phyloP scores from a whole-genome alignment of 2,113 vertebrate genomes.

The Sinocyclocheilus rhinocerous region DNA sequence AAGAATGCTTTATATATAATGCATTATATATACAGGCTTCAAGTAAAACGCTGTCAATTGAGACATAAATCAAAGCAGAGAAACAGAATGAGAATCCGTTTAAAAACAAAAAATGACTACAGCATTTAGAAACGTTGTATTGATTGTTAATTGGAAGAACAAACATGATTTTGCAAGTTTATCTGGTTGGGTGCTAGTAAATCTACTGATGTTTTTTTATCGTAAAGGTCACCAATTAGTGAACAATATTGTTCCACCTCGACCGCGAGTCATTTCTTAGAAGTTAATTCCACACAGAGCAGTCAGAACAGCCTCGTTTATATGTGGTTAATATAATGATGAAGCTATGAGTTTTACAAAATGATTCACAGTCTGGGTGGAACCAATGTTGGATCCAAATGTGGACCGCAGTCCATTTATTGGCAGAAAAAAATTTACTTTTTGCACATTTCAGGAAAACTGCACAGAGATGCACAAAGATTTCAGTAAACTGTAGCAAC shows the following conservation, averaged over 20 bases:
- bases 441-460: not conserved
- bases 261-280: not conserved
- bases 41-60: not conserved
- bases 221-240: not conserved
- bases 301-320: not conserved
- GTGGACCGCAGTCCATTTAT: not conserved
- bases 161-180: not conserved
- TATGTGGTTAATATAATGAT: not conserved
- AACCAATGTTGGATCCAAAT: not conserved
- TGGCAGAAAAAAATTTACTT: not conserved
- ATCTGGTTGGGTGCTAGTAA: not conserved
- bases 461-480: not conserved
- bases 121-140: not conserved
- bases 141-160: not conserved
- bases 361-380: not conserved
- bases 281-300: not conserved
- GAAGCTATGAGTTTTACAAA: not conserved
- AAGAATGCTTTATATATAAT: not conserved
- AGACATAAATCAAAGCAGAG: not conserved
- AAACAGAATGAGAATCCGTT: not conserved
- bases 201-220: not conserved
- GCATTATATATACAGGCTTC: not conserved
- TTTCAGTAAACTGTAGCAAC: not conserved
- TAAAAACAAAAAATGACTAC: not conserved
- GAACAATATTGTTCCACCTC: not conserved